Percentiles rank a stretch among this genome's conserved stretches.
phyloP scores from a whole-genome alignment of 2,888 invertebrate genomes.

The Idaea straminata region DNA sequence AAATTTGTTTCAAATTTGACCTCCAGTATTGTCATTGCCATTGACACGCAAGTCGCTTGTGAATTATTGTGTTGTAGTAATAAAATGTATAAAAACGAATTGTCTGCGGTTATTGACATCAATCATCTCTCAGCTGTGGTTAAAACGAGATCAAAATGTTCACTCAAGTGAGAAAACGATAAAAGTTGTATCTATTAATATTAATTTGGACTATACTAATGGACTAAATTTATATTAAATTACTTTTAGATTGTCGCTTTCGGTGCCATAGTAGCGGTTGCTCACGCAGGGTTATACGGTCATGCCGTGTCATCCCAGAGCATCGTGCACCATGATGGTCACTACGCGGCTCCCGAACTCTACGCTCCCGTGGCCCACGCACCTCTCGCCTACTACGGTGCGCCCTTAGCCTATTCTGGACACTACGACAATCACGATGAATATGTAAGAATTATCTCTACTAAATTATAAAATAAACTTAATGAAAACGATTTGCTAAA shows the following conservation, averaged over 20 bases:
- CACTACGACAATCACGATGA: slow-evolving; percentile 32
- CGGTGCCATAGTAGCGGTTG: slow-evolving; percentile 52
- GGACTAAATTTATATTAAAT: slow-evolving; percentile 6
- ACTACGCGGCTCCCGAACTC: slow-evolving; percentile 24
- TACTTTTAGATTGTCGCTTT: slow-evolving; percentile 40
- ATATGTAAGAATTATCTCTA: background rate
- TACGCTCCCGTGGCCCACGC: slow-evolving; percentile 33
- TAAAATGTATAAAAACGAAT: slow-evolving; percentile 66
- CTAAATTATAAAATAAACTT: background rate
- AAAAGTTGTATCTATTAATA: background rate
- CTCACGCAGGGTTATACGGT: slow-evolving; percentile 55
- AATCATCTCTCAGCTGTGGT: slow-evolving; percentile 54
- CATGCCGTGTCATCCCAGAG: slow-evolving; percentile 61
- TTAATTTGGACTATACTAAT: background rate
- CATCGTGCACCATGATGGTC: slow-evolving; percentile 55
- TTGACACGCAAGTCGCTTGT: slow-evolving; percentile 47
- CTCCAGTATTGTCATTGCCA: slow-evolving; percentile 59
- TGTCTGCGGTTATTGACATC: slow-evolving; percentile 51
- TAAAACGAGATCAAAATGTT: slow-evolving; percentile 59
- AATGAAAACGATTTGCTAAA: background rate
- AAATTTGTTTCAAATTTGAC: slow-evolving; percentile 34
- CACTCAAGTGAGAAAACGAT: slow-evolving; percentile 57
- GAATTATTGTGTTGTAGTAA: slow-evolving; percentile 56
- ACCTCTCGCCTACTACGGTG: slow-evolving; percentile 31
- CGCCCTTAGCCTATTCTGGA: slow-evolving; percentile 44